Percentiles rank a stretch among this genome's conserved stretches.
phyloP scores from a whole-genome alignment of 1,140 invertebrate genomes.

The Lepidurus apus region DNA sequence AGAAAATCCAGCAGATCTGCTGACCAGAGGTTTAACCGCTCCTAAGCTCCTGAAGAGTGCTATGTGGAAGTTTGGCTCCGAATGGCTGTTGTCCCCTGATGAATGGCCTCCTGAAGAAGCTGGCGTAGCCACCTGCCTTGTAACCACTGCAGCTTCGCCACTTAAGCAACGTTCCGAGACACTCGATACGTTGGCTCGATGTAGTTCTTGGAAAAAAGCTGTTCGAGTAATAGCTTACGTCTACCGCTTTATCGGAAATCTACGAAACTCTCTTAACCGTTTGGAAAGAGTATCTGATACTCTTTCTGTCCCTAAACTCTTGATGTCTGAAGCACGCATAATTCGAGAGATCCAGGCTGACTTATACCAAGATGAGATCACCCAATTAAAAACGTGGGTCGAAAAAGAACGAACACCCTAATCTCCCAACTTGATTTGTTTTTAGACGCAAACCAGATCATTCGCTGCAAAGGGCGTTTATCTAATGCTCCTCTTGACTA shows the following conservation, averaged over 20 bases:
- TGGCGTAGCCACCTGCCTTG: background rate
- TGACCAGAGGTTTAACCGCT: constrained; percentile 23
- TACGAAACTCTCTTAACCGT: background rate
- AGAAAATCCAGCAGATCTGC: constrained; percentile 23
- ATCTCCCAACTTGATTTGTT: background rate
- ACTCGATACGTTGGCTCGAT: background rate
- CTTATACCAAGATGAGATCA: background rate
- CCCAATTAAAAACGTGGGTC: background rate
- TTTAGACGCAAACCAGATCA: background rate
- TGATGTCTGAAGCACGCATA: background rate
- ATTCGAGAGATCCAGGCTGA: background rate
- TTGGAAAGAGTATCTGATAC: background rate
- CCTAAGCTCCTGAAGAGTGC: background rate
- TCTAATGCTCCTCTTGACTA: background rate
- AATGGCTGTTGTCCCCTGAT: constrained; percentile 1
- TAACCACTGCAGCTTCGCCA: background rate
- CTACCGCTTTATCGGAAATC: constrained; percentile 22
- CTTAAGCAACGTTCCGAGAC: background rate
- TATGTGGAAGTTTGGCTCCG: constrained; percentile 9
- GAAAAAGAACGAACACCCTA: background rate
- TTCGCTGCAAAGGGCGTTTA: constrained; percentile 18
- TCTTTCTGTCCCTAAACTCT: constrained; percentile 19
- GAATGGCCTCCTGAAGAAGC: constrained; percentile 16
- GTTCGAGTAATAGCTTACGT: background rate
- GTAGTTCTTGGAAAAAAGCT: constrained; percentile 1